phyloP scores from a whole-genome alignment of 2,888 invertebrate species.

The Harpagoxenus sublaevis region DNA sequence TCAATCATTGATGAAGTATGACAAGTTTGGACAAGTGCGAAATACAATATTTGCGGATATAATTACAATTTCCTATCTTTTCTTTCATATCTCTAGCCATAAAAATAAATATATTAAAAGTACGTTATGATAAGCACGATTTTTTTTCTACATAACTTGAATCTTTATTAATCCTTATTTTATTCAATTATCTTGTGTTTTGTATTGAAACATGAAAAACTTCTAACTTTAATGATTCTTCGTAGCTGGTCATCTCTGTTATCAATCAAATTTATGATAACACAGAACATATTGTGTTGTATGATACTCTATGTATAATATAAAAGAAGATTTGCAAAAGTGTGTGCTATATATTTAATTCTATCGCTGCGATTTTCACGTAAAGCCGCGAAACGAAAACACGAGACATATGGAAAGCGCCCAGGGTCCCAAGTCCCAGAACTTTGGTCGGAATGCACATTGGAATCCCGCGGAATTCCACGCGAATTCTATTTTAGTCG shows the following conservation, averaged over 20 bases:
- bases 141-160: not conserved
- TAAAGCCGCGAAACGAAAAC: not conserved
- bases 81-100: not conserved
- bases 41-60: not conserved
- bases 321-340: conserved; percentile 12
- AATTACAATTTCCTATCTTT: not conserved
- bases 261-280: not conserved
- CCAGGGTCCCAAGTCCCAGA: not conserved
- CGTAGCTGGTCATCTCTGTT: not conserved
- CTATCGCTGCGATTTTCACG: not conserved
- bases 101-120: not conserved
- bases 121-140: not conserved
- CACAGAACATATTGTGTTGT: not conserved
- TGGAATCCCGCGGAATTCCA: conserved; percentile 50
- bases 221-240: not conserved
- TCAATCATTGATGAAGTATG: conserved; percentile 48
- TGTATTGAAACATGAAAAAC: not conserved
- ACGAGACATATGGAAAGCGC: not conserved
- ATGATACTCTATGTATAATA: not conserved
- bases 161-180: not conserved
- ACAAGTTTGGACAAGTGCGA: not conserved
- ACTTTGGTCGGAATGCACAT: conserved; percentile 33
- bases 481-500: conserved; percentile 56
- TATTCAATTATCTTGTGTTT: not conserved
- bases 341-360: conserved; percentile 17